phyloP scores from a whole-genome alignment of 2,888 invertebrate genomes.

The Ochropacha duplaris region DNA sequence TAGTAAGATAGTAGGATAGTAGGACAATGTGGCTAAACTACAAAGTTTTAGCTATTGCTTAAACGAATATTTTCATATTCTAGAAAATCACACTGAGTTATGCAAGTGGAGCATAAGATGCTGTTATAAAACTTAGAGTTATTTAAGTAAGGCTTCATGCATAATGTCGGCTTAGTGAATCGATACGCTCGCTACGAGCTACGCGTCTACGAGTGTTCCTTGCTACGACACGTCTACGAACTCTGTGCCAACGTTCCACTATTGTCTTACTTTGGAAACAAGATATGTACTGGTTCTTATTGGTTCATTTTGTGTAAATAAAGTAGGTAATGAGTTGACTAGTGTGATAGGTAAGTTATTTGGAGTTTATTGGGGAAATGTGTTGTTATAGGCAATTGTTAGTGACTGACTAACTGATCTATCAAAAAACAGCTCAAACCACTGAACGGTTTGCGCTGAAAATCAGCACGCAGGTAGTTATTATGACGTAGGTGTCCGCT shows the following conservation, averaged over 20 bases:
- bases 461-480: too few species aligned
- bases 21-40: too few species aligned
- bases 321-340: not conserved
- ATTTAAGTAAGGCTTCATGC: slow-evolving; percentile 8
- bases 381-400: too few species aligned
- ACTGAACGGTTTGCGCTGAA: too few species aligned
- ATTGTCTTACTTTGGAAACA: slow-evolving; percentile 32
- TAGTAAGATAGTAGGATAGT: too few species aligned
- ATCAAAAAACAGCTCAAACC: too few species aligned
- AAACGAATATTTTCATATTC: not conserved
- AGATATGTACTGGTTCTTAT: slow-evolving; percentile 4
- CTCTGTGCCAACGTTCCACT: slow-evolving; percentile 22
- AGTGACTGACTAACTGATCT: too few species aligned
- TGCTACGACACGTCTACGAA: slow-evolving; percentile 14
- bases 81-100: not conserved
- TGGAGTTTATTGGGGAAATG: not conserved
- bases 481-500: too few species aligned
- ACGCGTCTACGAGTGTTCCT: slow-evolving; percentile 7
- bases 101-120: not conserved
- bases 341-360: not conserved
- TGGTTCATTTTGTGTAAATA: not conserved
- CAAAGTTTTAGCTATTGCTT: not conserved
- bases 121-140: slow-evolving; percentile 5
- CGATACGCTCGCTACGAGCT: slow-evolving; percentile 12
- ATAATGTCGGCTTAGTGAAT: slow-evolving; percentile 9